Percentiles rank a stretch among this genome's conserved stretches.
Evolutionary conservation across 2,797 vertebrate genomes (phyloP).

Genomic region (Sebastes elongatus): DNA sequence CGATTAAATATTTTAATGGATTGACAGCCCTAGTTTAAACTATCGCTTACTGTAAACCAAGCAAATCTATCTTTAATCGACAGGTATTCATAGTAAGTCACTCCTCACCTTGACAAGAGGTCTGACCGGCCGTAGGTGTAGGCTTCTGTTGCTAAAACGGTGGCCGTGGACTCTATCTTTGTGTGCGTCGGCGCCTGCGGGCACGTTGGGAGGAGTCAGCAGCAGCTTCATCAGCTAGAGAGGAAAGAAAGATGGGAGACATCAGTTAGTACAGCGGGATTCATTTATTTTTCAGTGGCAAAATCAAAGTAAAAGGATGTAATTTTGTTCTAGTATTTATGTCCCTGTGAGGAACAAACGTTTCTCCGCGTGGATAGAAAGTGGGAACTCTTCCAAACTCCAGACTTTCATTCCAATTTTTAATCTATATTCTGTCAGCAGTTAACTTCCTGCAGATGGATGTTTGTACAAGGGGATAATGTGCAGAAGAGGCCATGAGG

Average conservation of each 20-base stretch:
- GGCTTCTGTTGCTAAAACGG: constrained; percentile 82
- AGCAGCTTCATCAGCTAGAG: constrained; percentile 93
- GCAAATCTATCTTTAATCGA: not conserved
- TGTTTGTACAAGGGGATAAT: constrained; percentile 47
- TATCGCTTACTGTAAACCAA: not conserved
- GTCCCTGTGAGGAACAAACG: not conserved
- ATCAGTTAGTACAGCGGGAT: not conserved
- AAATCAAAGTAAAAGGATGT: not conserved
- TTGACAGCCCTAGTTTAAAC: no score
- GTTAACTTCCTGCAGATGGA: constrained; percentile 44
- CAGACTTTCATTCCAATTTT: not conserved
- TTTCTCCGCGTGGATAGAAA: not conserved
- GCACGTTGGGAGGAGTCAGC: constrained; percentile 89
- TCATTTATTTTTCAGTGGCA: not conserved
- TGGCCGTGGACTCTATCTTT: constrained; percentile 83
- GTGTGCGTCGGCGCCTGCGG: constrained; percentile 83
- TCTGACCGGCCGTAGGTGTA: constrained; percentile 83
- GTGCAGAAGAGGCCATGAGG: constrained; percentile 58
- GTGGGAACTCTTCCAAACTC: not conserved
- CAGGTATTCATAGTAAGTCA: not conserved
- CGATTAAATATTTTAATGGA: no score
- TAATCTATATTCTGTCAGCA: constrained; percentile 41
- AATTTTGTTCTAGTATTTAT: not conserved
- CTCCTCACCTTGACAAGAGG: constrained; percentile 88
- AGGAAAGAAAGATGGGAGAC: not conserved